Base-by-base conservation (phyloP, 2,797 vertebrate species). In the Gymnothorax javanicus region DNA sequence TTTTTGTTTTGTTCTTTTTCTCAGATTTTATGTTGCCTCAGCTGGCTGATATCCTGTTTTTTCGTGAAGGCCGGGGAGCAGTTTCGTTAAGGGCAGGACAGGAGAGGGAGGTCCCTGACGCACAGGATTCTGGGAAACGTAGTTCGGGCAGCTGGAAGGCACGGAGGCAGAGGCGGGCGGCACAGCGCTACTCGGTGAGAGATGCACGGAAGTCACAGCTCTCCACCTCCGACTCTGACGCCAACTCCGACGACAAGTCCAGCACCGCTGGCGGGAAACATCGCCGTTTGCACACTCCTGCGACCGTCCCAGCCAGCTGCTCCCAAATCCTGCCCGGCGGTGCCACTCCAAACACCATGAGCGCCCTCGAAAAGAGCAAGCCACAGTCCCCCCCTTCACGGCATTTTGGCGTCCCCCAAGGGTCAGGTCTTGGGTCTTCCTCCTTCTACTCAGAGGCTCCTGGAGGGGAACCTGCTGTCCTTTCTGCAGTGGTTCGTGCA, bases 181-280 rank as follows among this genome's bases (percentile, higher is more conserved):
- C 96, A 2, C 97, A 97, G 90, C 95, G 96, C 82, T 97, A 98
- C 89, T 97, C 97, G 0, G 91, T 98, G 87, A 97, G 97, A 91
- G 97, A 99, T 90, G 97, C 97, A 0, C 96, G 96, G 83, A 97
- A 96, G 92, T 96, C 97, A 8, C 97, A 97, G 90, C 94, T 98
- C 2, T 98, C 98, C 89, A 98, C 98, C 8, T 99, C 99, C 0
- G 99, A 99, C 92, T 99, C 98, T 0, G 99, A 99, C 88, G 97
- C 95, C 84, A 97, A 97, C 91, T 95, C 96, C 0, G 98, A 99
- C 88, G 97, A 98, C 84, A 97, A 96, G 92, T 88, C 91, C 12
- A 67, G 88, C 33, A 85, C 86, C 0, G 87, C 93, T n/a, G 89
- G 90, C 13, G 90, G 87, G 0, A 97, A 95, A 85, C 96, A 94